A percentile compares a stretch with the other conserved stretches of the same genome.
These are phyloP conservation scores for Ceraclea dissimilis DNA, from an alignment of 2,888 invertebrate species.

Conservation along the genomic window DNA sequence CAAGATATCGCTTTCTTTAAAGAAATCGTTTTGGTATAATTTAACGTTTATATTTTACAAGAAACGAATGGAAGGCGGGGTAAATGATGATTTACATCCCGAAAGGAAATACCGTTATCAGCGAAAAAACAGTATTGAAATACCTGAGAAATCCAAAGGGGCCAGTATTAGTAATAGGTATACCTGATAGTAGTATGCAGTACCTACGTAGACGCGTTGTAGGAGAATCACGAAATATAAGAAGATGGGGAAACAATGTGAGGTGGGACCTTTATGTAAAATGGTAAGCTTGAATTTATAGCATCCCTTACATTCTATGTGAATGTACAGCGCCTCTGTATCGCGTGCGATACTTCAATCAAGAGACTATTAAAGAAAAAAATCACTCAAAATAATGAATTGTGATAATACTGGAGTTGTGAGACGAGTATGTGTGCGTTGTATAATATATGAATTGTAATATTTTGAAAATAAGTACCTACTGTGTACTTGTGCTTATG, in stretches of 20 bases:
- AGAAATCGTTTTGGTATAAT: not conserved
- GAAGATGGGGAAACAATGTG: constrained; percentile 12
- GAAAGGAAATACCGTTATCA: constrained; percentile 2
- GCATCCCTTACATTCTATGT: constrained; percentile 15
- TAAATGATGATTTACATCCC: constrained; percentile 1
- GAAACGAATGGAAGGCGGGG: not conserved
- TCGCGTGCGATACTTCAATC: not conserved
- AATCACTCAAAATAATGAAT: too few species aligned
- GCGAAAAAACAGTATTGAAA: constrained; percentile 5
- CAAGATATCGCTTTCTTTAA: too few species aligned
- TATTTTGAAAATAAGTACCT: too few species aligned
- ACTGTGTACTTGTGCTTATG: too few species aligned
- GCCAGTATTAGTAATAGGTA: not conserved
- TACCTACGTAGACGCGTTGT: constrained; percentile 5
- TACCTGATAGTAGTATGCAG: not conserved
- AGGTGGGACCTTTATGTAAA: constrained; percentile 23
- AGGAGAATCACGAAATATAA: constrained; percentile 18
- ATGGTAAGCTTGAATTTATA: constrained; percentile 24
- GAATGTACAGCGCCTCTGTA: not conserved
- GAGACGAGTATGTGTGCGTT: too few species aligned
- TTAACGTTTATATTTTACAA: not conserved
- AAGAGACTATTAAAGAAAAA: not conserved
- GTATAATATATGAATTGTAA: too few species aligned
- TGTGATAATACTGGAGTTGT: too few species aligned
- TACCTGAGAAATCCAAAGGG: not conserved